These are phyloP conservation scores for Heliothis subflexa DNA, from an alignment of 1,140 invertebrate genomes.

Conservation along the genomic window DNA sequence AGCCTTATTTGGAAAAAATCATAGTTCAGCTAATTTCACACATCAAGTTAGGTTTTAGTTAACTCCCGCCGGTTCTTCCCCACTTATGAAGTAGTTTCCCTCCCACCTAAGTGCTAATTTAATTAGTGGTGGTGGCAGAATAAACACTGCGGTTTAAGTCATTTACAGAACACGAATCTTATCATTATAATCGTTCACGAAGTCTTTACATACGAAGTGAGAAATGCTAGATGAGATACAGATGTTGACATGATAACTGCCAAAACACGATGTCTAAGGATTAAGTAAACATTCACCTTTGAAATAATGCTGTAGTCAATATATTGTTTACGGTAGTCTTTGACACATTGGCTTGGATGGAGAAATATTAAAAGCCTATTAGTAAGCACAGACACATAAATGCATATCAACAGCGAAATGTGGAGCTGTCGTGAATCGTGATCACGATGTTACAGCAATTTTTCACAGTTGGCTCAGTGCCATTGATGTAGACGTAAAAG, in stretches of 20 bases:
- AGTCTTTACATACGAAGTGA: neutral
- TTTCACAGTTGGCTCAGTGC: slow-evolving; percentile 40
- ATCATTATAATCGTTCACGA: neutral
- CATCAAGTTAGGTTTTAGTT: no score
- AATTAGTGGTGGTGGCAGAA: no score
- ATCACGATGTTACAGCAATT: slow-evolving; percentile 23
- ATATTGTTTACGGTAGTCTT: neutral
- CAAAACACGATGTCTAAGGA: slow-evolving; percentile 25
- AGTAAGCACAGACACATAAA: neutral
- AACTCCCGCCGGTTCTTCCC: no score
- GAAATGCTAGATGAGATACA: neutral
- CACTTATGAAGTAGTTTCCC: no score
- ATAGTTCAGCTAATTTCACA: no score
- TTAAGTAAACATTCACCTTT: slow-evolving; percentile 15
- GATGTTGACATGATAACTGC: slow-evolving; percentile 8
- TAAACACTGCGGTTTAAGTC: no score
- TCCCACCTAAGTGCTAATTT: no score
- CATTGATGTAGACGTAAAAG: neutral
- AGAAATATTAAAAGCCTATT: no score
- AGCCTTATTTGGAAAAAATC: no score
- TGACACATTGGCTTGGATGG: no score
- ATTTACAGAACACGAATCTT: no score
- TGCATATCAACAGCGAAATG: neutral
- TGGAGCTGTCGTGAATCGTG: neutral
- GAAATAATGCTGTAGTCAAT: slow-evolving; percentile 11